Base-by-base conservation (phyloP, 2,888 invertebrate species). In the Troides aeacus region DNA sequence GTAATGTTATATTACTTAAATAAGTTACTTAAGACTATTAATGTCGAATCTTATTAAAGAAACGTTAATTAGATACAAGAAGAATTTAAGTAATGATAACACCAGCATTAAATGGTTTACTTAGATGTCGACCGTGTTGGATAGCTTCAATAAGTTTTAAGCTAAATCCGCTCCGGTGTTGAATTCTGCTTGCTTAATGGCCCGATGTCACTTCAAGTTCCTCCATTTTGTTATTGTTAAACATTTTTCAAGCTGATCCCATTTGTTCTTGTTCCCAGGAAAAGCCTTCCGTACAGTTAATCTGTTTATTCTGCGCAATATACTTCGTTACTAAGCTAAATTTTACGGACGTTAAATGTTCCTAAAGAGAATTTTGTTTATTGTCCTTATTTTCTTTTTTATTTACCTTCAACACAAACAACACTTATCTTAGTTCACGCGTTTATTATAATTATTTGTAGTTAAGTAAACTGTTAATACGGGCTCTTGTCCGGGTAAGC, bases 161-260 rank as follows among this genome's bases (percentile, higher is more conserved):
- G 64, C 70, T 64, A 69, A 60, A 74, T 74, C 72, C 74, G 69
- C 70, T 74, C 75, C 74, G 74, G 75, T 74, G 71, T 72, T 75
- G 77, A 76, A 75, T 76, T 77, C 78, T 59, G 70, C 78, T 78
- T 80, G 81, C 79, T 81, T 87, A 87, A 87, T 86, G 84, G 84
- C 73, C 78, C 81, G 77, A 82, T 83, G 85, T 87, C 85, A 86
- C 84, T 86, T 83, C 80, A 85, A 87, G 82, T 86, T 87, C 83
- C 80, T 79, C 82, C 83, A 85, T 86, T 86, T 80, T 80, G 82
- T 86, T 87, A 87, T 87, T 85, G 84, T 84, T 83, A 83, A 79
- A 84, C 84, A 86, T 87, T 86, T 86, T 84, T 86, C 84, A 84
- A 85, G 80, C 78, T 82, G 82, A 85, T 85, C 83, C 81, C 84